Evolutionary conservation across 2,113 vertebrate species (phyloP).

Genomic region (Peromyscus maniculatus): DNA sequence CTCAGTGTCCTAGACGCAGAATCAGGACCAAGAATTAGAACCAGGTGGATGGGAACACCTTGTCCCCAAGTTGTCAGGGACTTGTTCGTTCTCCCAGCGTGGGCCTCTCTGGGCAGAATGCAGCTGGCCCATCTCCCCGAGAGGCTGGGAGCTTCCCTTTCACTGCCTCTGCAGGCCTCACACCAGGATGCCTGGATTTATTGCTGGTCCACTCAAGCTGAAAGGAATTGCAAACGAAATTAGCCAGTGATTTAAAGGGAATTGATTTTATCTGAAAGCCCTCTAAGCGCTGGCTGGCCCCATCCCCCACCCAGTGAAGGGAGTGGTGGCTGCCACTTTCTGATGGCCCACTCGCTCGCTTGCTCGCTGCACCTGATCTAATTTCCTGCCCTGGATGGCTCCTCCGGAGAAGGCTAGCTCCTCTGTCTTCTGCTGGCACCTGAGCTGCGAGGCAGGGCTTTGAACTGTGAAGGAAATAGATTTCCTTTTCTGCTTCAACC

Average conservation of each 20-base stretch:
- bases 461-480: neutral
- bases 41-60: neutral
- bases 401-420: neutral
- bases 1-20: neutral
- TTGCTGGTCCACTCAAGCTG: neutral
- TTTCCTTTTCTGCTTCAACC: neutral
- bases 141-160: neutral
- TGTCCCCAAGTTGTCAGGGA: neutral
- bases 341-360: accelerated
- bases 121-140: neutral
- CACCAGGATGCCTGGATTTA: neutral
- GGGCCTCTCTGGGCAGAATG: neutral
- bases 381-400: accelerated
- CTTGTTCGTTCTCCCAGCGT: neutral
- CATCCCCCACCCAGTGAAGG: slow-evolving; percentile 61
- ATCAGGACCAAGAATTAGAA: neutral
- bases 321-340: neutral
- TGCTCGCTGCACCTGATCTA: neutral
- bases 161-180: neutral
- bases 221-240: neutral
- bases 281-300: slow-evolving; percentile 5
- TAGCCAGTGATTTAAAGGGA: slow-evolving; percentile 58
- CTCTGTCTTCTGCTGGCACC: neutral
- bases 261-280: slow-evolving; percentile 79
- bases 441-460: neutral